A percentile compares a stretch with the other conserved stretches of the same genome.
Evolutionary conservation across 2,113 vertebrate genomes (phyloP).

Genomic region (Triplophysa rosa): DNA sequence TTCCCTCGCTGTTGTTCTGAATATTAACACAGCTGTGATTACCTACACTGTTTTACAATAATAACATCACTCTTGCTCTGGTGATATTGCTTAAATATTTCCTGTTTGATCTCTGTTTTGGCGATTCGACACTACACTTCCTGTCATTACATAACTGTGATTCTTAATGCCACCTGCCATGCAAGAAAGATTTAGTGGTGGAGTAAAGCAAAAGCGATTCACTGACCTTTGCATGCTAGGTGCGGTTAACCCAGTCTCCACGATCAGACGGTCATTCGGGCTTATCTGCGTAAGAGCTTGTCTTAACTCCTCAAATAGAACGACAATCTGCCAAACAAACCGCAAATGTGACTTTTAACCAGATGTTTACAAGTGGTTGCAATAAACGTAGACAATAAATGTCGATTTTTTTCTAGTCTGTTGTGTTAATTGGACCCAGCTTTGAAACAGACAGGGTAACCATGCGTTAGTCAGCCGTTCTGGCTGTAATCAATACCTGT

Average conservation of each 20-base stretch:
- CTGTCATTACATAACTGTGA: conserved; percentile 1
- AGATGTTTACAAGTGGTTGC: background rate
- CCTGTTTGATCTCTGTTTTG: background rate
- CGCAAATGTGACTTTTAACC: conserved; percentile 2
- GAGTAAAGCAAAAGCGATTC: background rate
- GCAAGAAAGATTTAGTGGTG: background rate
- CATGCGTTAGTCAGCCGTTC: conserved; percentile 28
- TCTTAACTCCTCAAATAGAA: conserved; percentile 8
- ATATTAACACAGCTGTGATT: background rate
- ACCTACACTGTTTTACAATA: too few relatives aligned
- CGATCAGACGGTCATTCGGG: conserved; percentile 16
- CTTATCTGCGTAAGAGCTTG: background rate
- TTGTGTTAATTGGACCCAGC: background rate
- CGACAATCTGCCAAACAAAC: background rate
- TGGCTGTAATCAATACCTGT: conserved; percentile 45
- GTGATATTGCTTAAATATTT: background rate
- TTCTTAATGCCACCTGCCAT: background rate
- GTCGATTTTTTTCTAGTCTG: background rate
- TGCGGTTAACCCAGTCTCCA: conserved; percentile 10
- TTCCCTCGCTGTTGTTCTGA: background rate
- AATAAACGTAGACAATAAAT: background rate
- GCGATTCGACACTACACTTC: background rate
- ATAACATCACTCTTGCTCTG: too few relatives aligned
- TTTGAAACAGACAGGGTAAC: conserved; percentile 32
- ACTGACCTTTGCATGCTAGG: background rate